Base-by-base conservation (phyloP, 2,888 invertebrate genomes). In the Xestia xanthographa region DNA sequence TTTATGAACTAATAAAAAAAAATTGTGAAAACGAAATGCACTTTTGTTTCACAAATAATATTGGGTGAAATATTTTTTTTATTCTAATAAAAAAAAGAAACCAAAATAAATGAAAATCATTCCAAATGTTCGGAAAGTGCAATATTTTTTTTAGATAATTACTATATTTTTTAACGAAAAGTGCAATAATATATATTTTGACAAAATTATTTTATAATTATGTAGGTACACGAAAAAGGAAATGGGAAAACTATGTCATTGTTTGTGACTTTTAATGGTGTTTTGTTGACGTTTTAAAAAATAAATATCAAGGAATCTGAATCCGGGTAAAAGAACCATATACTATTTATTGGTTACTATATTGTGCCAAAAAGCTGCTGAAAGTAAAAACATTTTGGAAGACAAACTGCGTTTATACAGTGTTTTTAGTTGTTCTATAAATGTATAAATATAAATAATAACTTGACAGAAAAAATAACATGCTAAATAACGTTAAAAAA, bases 101-200 rank as follows among this genome's bases (percentile, higher is more conserved):
- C 77, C 70, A 82, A 82, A 82, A 68, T 72, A 41, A 50, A 50
- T 29, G 22, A 58, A 41, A 66, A 71, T 56, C n/a, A 34, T 50
- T 73, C 65, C 62, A 77, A 79, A 71, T 73, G 38, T 4, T 73
- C 70, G 70, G 70, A 77, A 38, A 58, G 86, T 88, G 88, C 88
- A 88, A 88, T 87, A 88, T 80, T 41, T 63, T 83, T 83, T 85
- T 82, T 77, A 63, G 58, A 20, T 50, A 48, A 50, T 67, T 65
- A 69, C 14, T 50, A 53, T 41, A 34, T 60, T 68, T 62, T 73
- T 71, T 48, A 41, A 65, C n/a, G 14, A 72, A 77, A 68, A 48
- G 86, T 83, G 83, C 83, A 83, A 83, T 83, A 83, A 83, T 83
- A 83, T 22, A 38, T 75, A 26, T 75, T 70, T 75, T 66, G 45